Evolutionary conservation across 2,113 vertebrate genomes (phyloP).

Genomic region (Oncorhynchus keta): DNA sequence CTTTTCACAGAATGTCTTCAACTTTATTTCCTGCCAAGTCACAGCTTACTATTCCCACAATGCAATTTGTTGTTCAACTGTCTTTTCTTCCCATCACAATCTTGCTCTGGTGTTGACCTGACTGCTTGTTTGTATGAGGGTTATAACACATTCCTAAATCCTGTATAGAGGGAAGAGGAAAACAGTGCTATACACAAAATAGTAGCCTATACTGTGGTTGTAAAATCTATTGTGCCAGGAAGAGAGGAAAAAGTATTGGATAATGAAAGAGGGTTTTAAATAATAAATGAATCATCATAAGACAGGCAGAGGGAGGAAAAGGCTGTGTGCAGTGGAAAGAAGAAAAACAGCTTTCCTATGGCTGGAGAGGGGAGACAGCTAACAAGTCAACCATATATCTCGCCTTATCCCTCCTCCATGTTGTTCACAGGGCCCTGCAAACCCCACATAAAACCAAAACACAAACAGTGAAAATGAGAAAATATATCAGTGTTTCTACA

Average conservation of each 20-base stretch:
- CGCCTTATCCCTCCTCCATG: neutral
- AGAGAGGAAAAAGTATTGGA: neutral
- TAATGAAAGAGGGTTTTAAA: neutral
- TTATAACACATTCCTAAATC: no score
- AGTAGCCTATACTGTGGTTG: neutral
- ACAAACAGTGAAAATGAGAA: neutral
- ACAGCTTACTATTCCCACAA: neutral
- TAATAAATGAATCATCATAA: slow-evolving; percentile 41
- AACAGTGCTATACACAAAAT: slow-evolving; percentile 24
- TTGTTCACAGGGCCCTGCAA: neutral
- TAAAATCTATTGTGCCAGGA: neutral
- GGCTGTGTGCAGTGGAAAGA: slow-evolving; percentile 24
- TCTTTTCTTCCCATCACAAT: neutral
- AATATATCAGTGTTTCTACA: neutral
- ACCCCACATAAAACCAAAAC: neutral
- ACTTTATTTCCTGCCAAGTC: neutral
- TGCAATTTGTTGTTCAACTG: neutral
- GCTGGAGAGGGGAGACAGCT: neutral
- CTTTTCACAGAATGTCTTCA: neutral
- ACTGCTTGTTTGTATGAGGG: neutral
- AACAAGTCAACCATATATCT: neutral
- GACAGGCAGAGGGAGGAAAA: slow-evolving; percentile 30
- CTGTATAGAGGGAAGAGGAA: slow-evolving; percentile 13
- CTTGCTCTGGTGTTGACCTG: neutral
- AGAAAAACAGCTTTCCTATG: slow-evolving; percentile 11